Percentiles rank a stretch among this genome's conserved stretches.
These are phyloP conservation scores for Pelosia muscerda DNA, from an alignment of 2,888 invertebrate genomes.

Conservation along the genomic window DNA sequence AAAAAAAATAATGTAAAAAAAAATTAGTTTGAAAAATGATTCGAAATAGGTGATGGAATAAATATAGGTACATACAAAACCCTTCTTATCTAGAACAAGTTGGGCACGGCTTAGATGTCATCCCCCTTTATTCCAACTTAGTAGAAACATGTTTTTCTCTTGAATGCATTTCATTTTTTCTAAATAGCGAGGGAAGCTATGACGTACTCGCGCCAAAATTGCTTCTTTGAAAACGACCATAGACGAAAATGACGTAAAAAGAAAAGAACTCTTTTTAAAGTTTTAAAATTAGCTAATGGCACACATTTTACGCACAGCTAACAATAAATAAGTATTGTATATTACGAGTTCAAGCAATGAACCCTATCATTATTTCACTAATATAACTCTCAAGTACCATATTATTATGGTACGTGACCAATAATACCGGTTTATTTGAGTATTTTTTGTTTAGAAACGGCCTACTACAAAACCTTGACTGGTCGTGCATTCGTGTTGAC, in stretches of 20 bases:
- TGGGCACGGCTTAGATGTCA: no score
- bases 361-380: not conserved
- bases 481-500: not conserved
- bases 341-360: not conserved
- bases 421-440: not conserved
- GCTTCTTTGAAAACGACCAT: not conserved
- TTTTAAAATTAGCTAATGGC: not conserved
- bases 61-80: no score
- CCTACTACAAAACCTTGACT: no score
- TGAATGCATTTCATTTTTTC: no score
- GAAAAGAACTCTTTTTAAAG: not conserved
- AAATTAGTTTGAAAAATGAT: no score
- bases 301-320: not conserved
- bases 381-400: not conserved
- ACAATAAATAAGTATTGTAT: not conserved
- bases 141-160: no score
- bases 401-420: conserved; percentile 5
- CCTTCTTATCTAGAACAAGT: no score
- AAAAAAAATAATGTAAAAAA: no score
- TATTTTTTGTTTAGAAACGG: not conserved
- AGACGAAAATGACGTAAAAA: not conserved
- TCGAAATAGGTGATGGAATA: no score
- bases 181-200: no score
- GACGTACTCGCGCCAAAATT: not conserved
- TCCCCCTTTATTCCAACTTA: no score